Percentiles rank a stretch among this genome's conserved stretches.
Conservation (phyloP, 2,113 vertebrate genomes). For the Pycnonotus jocosus region DNA sequence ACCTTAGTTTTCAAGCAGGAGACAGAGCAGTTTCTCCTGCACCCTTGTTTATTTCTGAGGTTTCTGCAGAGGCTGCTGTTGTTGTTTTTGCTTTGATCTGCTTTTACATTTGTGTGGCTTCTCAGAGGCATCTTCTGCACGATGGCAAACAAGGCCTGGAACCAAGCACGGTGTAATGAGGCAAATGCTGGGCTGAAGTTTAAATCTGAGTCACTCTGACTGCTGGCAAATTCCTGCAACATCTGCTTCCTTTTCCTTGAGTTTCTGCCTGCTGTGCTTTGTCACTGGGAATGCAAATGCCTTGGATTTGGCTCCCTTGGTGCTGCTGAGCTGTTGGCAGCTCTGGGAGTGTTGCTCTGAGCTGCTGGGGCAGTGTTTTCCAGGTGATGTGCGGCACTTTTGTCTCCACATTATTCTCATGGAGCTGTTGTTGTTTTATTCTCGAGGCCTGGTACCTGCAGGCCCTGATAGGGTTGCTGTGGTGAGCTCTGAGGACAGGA, state of each 20-base stretch:
- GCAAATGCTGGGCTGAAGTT: not conserved
- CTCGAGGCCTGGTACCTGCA: not conserved
- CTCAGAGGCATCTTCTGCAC: not conserved
- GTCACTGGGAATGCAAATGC: not conserved
- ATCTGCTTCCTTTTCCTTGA: not conserved
- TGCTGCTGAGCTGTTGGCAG: not conserved
- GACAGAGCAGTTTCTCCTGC: not conserved
- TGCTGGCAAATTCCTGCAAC: not conserved
- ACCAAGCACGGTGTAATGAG: not conserved
- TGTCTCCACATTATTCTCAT: fast-evolving
- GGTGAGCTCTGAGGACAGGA: not conserved
- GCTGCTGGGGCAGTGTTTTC: not conserved
- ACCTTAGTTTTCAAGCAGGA: not conserved
- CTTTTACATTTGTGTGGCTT: not conserved
- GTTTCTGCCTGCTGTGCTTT: not conserved
- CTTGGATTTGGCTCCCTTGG: not conserved
- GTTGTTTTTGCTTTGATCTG: not conserved
- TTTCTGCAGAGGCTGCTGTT: not conserved
- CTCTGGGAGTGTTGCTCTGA: not conserved
- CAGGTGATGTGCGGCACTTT: fast-evolving
- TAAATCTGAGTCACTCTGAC: not conserved
- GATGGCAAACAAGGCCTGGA: not conserved
- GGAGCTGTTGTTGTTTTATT: not conserved
- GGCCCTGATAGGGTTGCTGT: not conserved
- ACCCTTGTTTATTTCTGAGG: not conserved